phyloP scores from a whole-genome alignment of 2,113 vertebrate genomes.

The Sorex araneus region DNA sequence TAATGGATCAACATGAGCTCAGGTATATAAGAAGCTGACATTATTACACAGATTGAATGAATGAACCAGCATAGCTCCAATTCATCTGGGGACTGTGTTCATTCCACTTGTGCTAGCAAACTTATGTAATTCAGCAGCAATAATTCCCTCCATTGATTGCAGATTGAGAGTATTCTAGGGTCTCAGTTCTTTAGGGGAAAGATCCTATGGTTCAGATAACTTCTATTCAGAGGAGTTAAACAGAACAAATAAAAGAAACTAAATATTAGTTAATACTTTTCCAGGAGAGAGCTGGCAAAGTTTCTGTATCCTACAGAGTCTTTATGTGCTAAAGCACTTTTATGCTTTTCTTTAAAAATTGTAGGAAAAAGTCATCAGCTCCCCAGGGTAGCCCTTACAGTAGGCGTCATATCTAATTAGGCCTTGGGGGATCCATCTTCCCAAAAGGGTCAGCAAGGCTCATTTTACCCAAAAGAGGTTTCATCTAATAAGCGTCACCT shows the following conservation, averaged over 20 bases:
- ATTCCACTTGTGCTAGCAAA: background rate
- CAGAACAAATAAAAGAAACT: background rate
- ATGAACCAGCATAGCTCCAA: background rate
- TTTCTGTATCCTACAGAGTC: background rate
- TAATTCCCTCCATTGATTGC: background rate
- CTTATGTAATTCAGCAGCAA: background rate
- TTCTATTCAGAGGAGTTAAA: background rate
- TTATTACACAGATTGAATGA: background rate
- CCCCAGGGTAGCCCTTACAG: background rate
- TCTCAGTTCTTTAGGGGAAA: background rate
- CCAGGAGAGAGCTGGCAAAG: background rate
- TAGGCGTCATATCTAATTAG: background rate
- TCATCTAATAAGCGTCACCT: background rate
- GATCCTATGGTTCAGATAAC: background rate
- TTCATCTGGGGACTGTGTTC: background rate
- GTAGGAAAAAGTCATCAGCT: background rate
- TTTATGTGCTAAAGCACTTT: background rate
- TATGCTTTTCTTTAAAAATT: background rate
- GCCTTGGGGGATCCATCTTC: background rate
- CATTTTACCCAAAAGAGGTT: background rate
- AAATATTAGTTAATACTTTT: background rate
- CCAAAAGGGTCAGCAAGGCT: background rate
- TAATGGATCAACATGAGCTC: background rate
- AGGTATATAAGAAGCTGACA: background rate
- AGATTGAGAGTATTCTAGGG: background rate